Conservation (phyloP, 1,140 invertebrate genomes). For the Camponotus floridanus region DNA sequence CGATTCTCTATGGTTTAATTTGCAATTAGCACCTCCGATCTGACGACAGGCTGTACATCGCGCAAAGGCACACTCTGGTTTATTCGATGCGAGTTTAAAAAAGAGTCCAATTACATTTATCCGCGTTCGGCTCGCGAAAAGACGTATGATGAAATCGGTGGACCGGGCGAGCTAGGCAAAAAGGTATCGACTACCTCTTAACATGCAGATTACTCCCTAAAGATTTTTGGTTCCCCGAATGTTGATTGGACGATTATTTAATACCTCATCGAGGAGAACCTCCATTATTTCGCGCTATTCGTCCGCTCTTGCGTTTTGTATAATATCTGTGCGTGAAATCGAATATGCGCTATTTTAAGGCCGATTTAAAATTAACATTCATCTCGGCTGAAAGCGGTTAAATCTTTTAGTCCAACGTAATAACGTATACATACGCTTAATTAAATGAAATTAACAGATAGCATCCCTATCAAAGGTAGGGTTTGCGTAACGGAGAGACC, state of each 20-base stretch:
- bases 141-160: conserved; percentile 63
- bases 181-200: conserved; percentile 85
- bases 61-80: neutral
- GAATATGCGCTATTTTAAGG: conserved; percentile 17
- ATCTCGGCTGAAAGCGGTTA: neutral
- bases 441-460: conserved; percentile 53
- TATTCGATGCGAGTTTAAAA: conserved; percentile 20
- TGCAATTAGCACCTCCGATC: neutral
- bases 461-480: conserved; percentile 2
- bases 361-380: neutral
- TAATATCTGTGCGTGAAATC: neutral
- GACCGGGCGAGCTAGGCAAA: conserved; percentile 80
- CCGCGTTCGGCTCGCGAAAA: conserved; percentile 33
- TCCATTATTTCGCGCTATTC: conserved; percentile 65
- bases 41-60: neutral
- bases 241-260: conserved; percentile 85
- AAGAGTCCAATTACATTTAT: conserved; percentile 17
- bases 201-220: conserved; percentile 85
- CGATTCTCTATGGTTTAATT: neutral
- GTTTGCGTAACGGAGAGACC: conserved; percentile 17
- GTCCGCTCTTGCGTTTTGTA: conserved; percentile 10
- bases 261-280: conserved; percentile 76
- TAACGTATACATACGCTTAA: conserved; percentile 6
- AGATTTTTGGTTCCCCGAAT: conserved; percentile 80
- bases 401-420: neutral